phyloP scores from a whole-genome alignment of 1,140 invertebrate species.

The Dendroctonus ponderosae region DNA sequence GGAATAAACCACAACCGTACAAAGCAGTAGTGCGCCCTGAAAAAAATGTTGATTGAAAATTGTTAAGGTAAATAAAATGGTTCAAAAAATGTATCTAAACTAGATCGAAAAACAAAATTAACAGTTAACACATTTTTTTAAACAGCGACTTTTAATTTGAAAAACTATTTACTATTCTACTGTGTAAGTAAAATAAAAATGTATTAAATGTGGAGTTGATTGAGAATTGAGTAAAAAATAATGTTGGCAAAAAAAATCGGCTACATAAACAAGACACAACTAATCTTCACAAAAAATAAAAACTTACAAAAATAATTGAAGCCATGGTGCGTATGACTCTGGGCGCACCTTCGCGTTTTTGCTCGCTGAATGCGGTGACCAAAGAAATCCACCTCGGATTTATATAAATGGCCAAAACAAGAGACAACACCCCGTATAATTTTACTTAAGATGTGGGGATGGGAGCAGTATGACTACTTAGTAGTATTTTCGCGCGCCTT shows the following conservation, averaged over 20 bases:
- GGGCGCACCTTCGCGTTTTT: constrained; percentile 30
- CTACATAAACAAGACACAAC: background rate
- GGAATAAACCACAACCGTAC: constrained; percentile 33
- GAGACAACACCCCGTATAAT: constrained; percentile 35
- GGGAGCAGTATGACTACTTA: constrained; percentile 12
- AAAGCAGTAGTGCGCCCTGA: constrained; percentile 39
- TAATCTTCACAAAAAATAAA: background rate
- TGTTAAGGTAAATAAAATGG: no score
- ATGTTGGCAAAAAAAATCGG: constrained; percentile 1
- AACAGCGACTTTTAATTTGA: constrained; percentile 10
- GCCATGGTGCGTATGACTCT: constrained; percentile 41
- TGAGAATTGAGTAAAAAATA: background rate
- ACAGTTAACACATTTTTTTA: background rate
- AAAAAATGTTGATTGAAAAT: constrained; percentile 23
- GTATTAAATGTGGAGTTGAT: background rate
- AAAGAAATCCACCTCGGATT: constrained; percentile 35
- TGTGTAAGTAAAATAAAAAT: background rate
- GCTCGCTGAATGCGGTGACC: constrained; percentile 28
- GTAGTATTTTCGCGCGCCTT: constrained; percentile 26
- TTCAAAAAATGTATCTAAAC: no score
- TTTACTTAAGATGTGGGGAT: background rate
- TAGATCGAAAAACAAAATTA: no score
- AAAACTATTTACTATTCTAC: background rate
- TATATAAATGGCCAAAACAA: constrained; percentile 35
- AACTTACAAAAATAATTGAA: constrained; percentile 46